Evolutionary conservation across 2,888 invertebrate genomes (phyloP), one percentile per base, ranked within the genome.

Genomic region (Dicyrtomina minuta): DNA sequence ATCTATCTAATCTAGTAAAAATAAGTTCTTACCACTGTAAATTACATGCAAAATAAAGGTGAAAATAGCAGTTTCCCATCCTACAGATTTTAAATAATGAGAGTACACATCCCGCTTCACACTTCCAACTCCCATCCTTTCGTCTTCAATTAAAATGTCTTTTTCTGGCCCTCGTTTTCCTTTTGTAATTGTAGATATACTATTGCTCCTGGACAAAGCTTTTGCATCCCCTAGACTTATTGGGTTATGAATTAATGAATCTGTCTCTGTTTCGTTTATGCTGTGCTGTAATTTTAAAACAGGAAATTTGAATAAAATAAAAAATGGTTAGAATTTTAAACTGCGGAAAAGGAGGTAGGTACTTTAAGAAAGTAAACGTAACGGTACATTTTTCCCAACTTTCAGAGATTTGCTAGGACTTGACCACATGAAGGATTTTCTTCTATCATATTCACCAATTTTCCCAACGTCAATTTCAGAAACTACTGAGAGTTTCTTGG

Each of bases 51-150:
- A 88, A 0, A 90, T 70, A 66, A 94, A 84, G 1, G 95, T 92
- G 13, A 88, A 82, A 17, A 89, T 81, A 0, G 90, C 87, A 66
- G 92, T 84, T 62, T 89, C 84, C 79, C 92, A 82, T 46, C 96
- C 94, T 74, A 95, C 90, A 58, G 92, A 90, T 82, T 87, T 87
- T 76, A 95, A 84, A 81, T 97, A 98, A 81, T 92, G 90, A 78
- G 90, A 87, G 83, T 96, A 96, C 0, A 97, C 95, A 71, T 85
- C 84, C 86, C 90, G 88, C 82, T 93, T 92, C 2, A 90, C 93
- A 80, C 91, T 91, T 79, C 97, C 97, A 0, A 93, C 94, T 85
- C 94, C 93, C 0, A 94, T 85, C 81, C 91, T 93, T 81, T 97
- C 97, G 0, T 86, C 87, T 83, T 96, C 93, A 74, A 96, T 96